These are phyloP conservation scores for Synanthedon andrenaeformis DNA, from an alignment of 2,888 invertebrate species.

Conservation along the genomic window DNA sequence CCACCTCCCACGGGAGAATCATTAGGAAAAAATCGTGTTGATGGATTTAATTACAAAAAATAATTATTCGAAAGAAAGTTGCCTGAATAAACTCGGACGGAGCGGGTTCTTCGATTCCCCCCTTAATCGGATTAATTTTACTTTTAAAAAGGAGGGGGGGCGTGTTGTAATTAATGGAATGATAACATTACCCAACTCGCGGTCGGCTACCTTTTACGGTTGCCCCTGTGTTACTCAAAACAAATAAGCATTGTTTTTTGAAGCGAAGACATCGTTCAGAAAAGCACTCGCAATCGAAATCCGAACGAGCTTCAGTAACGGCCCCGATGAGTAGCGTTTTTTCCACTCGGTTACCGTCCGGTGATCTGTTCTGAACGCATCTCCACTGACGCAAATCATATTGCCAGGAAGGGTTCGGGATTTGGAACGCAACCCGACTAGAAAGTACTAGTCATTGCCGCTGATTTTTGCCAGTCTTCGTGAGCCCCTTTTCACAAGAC, in stretches of 20 bases:
- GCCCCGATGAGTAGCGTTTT: conserved; percentile 64
- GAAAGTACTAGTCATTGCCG: conserved; percentile 41
- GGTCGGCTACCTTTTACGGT: conserved; percentile 40
- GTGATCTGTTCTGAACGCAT: conserved; percentile 66
- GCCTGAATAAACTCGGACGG: conserved; percentile 66
- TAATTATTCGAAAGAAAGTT: conserved; percentile 70
- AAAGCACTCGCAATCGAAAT: conserved; percentile 34
- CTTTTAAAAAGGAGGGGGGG: conserved; percentile 66
- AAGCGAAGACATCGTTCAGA: conserved; percentile 12
- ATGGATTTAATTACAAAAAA: conserved; percentile 72
- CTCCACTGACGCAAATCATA: conserved; percentile 70
- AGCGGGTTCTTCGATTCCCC: conserved; percentile 68
- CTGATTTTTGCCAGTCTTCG: conserved; percentile 47
- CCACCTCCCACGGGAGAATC: conserved; percentile 58
- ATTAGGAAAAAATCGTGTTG: conserved; percentile 71
- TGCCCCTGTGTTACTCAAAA: conserved; percentile 18
- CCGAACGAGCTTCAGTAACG: conserved; percentile 35
- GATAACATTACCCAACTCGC: conserved; percentile 67
- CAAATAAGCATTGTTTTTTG: conserved; percentile 8
- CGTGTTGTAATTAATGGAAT: conserved; percentile 69
- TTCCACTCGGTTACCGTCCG: conserved; percentile 68
- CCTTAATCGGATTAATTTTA: conserved; percentile 69
- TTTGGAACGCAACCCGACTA: conserved; percentile 37
- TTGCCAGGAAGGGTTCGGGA: conserved; percentile 65
- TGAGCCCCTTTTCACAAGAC: conserved; percentile 17